These are phyloP conservation scores for Saccopteryx bilineata DNA, from an alignment of 2,113 vertebrate genomes.

Conservation along the genomic window DNA sequence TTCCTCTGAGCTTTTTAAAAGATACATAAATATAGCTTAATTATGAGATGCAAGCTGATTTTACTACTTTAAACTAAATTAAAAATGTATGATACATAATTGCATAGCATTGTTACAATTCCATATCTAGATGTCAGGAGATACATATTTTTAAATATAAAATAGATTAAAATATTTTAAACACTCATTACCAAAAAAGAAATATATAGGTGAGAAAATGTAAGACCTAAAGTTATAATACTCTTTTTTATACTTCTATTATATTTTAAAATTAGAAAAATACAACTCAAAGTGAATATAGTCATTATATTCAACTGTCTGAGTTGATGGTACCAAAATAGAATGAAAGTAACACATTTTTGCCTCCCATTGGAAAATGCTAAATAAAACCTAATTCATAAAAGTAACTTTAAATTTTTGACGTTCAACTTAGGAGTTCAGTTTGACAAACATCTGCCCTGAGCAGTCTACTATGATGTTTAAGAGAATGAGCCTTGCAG, in stretches of 20 bases:
- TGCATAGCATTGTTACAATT: neutral
- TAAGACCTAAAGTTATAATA: neutral
- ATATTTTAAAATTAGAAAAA: neutral
- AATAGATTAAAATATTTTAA: neutral
- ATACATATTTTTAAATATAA: neutral
- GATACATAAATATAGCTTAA: neutral
- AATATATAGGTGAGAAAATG: neutral
- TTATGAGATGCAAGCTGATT: neutral
- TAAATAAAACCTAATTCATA: conserved; percentile 30
- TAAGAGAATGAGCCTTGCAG: neutral
- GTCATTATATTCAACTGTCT: neutral
- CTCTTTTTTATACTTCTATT: neutral
- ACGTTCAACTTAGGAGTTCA: neutral
- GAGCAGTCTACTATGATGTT: neutral
- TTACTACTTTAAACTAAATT: conserved; percentile 20
- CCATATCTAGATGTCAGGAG: neutral
- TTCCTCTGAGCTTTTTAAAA: neutral
- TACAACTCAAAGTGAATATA: neutral
- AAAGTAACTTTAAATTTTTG: neutral
- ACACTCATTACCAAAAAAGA: neutral
- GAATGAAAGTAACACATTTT: neutral
- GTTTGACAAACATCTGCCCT: conserved; percentile 38
- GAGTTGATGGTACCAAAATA: neutral
- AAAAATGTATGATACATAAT: neutral
- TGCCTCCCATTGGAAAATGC: neutral